Evolutionary conservation across 2,113 vertebrate genomes (phyloP).

Genomic region (Struthio camelus): DNA sequence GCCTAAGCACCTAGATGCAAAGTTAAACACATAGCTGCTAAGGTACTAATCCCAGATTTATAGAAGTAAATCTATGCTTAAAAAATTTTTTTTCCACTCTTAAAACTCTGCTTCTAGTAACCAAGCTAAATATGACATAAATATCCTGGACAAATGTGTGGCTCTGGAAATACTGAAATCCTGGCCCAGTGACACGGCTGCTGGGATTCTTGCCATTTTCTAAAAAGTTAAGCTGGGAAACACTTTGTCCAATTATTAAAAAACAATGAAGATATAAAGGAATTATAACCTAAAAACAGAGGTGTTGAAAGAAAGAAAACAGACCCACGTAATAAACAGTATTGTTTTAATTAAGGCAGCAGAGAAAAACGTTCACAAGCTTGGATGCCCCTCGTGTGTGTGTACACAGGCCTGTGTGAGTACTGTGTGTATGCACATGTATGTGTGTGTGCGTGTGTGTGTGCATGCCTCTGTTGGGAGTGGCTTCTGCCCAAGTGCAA

Average conservation of each 20-base stretch:
- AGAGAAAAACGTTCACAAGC: not conserved
- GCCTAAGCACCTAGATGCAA: not conserved
- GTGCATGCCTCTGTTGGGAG: not conserved
- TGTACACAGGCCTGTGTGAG: not conserved
- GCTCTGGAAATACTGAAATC: conserved; percentile 63
- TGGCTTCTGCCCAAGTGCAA: not conserved
- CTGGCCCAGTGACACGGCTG: conserved; percentile 32
- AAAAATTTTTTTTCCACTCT: not conserved
- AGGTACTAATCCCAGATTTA: conserved; percentile 26
- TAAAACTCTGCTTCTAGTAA: conserved; percentile 54
- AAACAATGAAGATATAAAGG: conserved; percentile 68
- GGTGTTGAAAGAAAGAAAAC: conserved; percentile 65
- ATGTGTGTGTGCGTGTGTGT: not conserved
- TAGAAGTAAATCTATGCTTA: not conserved
- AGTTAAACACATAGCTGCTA: not conserved
- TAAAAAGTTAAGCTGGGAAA: conserved; percentile 65
- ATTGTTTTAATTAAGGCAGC: conserved; percentile 57
- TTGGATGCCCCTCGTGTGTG: not conserved
- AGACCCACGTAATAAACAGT: conserved; percentile 45
- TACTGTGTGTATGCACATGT: not conserved
- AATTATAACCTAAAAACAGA: conserved; percentile 64
- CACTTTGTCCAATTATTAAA: conserved; percentile 69
- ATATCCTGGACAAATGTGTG: conserved; percentile 54
- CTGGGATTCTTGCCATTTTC: conserved; percentile 57
- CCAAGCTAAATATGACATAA: conserved; percentile 50